Percentiles rank a stretch among this genome's conserved stretches.
Conservation (phyloP, 2,888 invertebrate species). For the Chesias legatella region DNA sequence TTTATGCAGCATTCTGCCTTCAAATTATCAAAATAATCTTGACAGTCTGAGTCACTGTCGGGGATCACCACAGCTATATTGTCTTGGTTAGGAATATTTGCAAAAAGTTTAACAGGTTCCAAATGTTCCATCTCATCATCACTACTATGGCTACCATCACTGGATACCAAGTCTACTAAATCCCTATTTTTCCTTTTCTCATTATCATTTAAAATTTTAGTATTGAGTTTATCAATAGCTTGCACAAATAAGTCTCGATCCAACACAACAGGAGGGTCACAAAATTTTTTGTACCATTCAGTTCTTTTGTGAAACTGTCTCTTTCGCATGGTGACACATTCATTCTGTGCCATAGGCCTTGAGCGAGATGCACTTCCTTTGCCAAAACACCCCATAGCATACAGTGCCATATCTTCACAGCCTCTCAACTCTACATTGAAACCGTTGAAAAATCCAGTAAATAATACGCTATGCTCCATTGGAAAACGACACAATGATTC, state of each 20-base stretch:
- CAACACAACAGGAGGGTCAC: conserved; percentile 32
- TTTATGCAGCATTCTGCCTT: conserved; percentile 81
- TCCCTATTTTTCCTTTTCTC: conserved; percentile 46
- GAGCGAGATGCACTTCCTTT: conserved; percentile 85
- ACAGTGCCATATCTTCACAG: conserved; percentile 81
- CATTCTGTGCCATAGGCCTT: conserved; percentile 63
- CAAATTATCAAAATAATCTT: conserved; percentile 81
- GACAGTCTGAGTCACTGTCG: conserved; percentile 83
- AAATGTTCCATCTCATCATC: conserved; percentile 34
- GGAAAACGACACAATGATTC: conserved; percentile 70
- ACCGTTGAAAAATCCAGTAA: conserved; percentile 84
- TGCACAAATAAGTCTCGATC: conserved; percentile 50
- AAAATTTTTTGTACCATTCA: conserved; percentile 74
- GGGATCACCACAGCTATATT: conserved; percentile 81
- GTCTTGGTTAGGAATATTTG: conserved; percentile 41
- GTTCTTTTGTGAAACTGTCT: conserved; percentile 82
- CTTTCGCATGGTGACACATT: conserved; percentile 70
- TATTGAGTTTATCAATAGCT: conserved; percentile 50
- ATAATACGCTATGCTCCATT: conserved; percentile 64
- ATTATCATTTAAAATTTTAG: conserved; percentile 51
- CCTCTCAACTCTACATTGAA: conserved; percentile 83
- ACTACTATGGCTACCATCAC: conserved; percentile 52
- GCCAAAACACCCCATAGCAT: conserved; percentile 88
- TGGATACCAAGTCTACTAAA: conserved; percentile 71
- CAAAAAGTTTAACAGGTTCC: conserved; percentile 8